Evolutionary conservation across 1,140 invertebrate genomes (phyloP).

Genomic region (Drosophila willistoni): DNA sequence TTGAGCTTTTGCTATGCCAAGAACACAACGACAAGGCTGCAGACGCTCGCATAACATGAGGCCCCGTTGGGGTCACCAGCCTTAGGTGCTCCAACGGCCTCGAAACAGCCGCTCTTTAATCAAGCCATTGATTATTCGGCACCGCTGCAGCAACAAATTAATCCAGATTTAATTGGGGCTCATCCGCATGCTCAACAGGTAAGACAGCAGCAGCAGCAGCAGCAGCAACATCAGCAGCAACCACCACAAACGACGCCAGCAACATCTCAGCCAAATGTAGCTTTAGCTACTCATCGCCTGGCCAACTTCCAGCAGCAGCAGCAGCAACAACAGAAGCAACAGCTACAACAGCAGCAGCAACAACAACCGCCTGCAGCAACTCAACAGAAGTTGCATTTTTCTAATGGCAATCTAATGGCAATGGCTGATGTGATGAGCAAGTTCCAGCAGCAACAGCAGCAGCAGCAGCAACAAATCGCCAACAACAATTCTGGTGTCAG

Average conservation of each 20-base stretch:
- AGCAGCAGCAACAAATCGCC: slow-evolving; percentile 47
- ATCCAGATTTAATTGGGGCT: slow-evolving; percentile 77
- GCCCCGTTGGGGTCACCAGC: slow-evolving; percentile 85
- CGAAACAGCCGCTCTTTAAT: slow-evolving; percentile 69
- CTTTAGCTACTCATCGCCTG: slow-evolving; percentile 14
- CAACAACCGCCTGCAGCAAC: slow-evolving; percentile 4
- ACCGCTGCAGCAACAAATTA: slow-evolving; percentile 78
- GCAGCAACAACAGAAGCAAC: slow-evolving; percentile 35
- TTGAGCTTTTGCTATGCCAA: slow-evolving; percentile 91
- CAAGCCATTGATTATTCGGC: slow-evolving; percentile 79
- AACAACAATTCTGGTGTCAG: slow-evolving; percentile 53
- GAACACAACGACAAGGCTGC: slow-evolving; percentile 87
- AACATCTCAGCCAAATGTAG: slow-evolving; percentile 22
- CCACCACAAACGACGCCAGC: slow-evolving; percentile 30
- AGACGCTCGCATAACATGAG: slow-evolving; percentile 92
- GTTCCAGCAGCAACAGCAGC: slow-evolving; percentile 59
- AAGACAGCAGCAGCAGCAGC: slow-evolving; percentile 58
- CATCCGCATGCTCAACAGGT: slow-evolving; percentile 79
- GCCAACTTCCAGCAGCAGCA: slow-evolving; percentile 32
- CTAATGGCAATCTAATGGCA: slow-evolving; percentile 56
- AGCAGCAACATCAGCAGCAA: slow-evolving; percentile 48
- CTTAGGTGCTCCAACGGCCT: slow-evolving; percentile 62
- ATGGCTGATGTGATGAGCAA: slow-evolving; percentile 72
- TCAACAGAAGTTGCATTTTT: slow-evolving; percentile 46
- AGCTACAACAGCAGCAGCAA: slow-evolving; percentile 32